phyloP scores from a whole-genome alignment of 2,113 vertebrate genomes.

The Pelecanoides urinatrix region DNA sequence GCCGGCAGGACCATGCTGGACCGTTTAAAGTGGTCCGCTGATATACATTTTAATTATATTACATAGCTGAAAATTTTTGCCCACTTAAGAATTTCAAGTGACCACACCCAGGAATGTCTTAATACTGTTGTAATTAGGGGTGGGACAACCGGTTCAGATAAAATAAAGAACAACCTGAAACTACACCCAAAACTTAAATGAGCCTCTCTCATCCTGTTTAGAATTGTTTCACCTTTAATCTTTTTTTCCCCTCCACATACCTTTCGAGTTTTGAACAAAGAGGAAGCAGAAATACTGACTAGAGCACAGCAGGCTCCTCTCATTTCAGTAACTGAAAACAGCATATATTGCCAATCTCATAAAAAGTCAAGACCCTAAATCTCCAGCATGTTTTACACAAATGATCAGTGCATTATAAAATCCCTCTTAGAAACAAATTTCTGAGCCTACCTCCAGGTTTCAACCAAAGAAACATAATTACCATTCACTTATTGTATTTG shows the following conservation, averaged over 20 bases:
- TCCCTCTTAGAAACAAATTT: not conserved
- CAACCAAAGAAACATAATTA: not conserved
- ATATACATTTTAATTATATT: not conserved
- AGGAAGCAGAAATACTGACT: not conserved
- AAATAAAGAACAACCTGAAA: constrained; percentile 58
- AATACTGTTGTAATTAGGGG: constrained; percentile 45
- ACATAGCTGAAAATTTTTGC: constrained; percentile 28
- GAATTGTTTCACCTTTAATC: not conserved
- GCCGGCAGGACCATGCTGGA: not conserved
- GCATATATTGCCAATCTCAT: not conserved
- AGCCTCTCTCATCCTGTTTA: constrained; percentile 16
- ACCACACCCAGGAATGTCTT: constrained; percentile 52
- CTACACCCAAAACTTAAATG: constrained; percentile 49
- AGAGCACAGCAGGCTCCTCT: not conserved
- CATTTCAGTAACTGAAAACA: not conserved
- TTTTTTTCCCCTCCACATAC: not conserved
- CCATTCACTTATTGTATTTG: not conserved
- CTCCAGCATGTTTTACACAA: not conserved
- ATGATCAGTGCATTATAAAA: not conserved
- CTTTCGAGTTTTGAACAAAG: not conserved
- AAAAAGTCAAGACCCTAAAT: not conserved
- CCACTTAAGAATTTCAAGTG: constrained; percentile 29
- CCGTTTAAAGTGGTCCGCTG: not conserved
- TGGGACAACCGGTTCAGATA: constrained; percentile 47
- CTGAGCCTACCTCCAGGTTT: not conserved